Evolutionary conservation across 1,140 invertebrate genomes (phyloP).

Genomic region (Laodelphax striatellus): DNA sequence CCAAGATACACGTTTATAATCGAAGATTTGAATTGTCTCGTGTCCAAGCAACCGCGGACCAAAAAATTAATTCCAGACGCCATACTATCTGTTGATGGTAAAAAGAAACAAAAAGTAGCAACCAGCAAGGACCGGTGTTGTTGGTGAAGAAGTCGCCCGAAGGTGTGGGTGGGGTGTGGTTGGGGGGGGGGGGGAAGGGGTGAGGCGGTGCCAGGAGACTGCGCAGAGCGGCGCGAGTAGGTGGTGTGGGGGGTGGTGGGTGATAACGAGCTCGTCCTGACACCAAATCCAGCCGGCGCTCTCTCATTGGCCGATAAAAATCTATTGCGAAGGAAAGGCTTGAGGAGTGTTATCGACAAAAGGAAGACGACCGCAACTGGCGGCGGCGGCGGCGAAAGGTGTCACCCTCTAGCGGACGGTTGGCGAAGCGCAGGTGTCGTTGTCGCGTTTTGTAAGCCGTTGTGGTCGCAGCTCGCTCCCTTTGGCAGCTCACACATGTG

Average conservation of each 20-base stretch:
- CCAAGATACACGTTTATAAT: too few relatives aligned
- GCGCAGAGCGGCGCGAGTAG: not conserved
- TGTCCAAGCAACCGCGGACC: too few relatives aligned
- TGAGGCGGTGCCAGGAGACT: not conserved
- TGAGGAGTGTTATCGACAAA: slow-evolving; percentile 1
- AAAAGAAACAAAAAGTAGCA: not conserved
- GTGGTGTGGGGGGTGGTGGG: not conserved
- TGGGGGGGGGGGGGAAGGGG: not conserved
- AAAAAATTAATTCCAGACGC: too few relatives aligned
- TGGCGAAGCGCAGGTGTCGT: too few relatives aligned
- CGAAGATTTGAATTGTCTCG: too few relatives aligned
- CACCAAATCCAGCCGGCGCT: not conserved
- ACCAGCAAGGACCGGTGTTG: not conserved
- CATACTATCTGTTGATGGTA: too few relatives aligned
- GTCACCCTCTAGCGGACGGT: not conserved
- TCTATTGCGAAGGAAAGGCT: not conserved
- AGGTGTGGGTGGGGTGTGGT: not conserved
- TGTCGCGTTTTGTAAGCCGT: too few relatives aligned
- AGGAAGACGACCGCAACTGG: not conserved
- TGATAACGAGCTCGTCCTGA: slow-evolving; percentile 2
- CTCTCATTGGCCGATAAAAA: slow-evolving; percentile 2
- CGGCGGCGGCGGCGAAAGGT: not conserved
- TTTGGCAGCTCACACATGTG: too few relatives aligned
- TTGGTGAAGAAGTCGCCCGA: not conserved
- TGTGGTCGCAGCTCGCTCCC: too few relatives aligned